Evolutionary conservation across 37 sponge, comb jelly and placozoan species (phyloP), one percentile per base, ranked within the genome.

Genomic region (Halichondria panicea): DNA sequence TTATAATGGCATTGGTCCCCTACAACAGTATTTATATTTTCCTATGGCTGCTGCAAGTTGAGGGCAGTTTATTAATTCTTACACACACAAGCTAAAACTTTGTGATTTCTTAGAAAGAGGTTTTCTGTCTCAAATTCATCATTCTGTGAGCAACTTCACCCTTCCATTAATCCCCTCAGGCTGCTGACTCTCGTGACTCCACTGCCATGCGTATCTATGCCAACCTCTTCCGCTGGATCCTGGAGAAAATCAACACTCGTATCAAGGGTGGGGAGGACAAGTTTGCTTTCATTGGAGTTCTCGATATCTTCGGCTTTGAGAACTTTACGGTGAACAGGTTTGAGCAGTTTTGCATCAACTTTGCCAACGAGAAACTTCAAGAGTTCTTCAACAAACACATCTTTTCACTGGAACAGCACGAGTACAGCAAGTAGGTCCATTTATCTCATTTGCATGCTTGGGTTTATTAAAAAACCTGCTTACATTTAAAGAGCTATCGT

Each of bases 331-430:
- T 92, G 68, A 98, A 98, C 74, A 73, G 96, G 28, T 98, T 95
- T 70, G 99, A 98, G 53, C 99, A 98, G 89, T 98, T 98, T 82
- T 95, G 95, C 83, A 98, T 98, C 75, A 98, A 98, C 83, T 98
- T 93, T 82, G 99, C 99, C 70, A 98, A 98, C 79, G 99, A 98
- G 83, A 98, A 98, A 79, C 82, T 98, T 2, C 99, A 98, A 79
- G 91, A 95, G 68, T 98, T 91, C 72, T 98, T 98, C 89, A 98
- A 98, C 93, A 95, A 92, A 45, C 99, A 98, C 91, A 98, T 98
- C 71, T 98, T 98, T 83, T 95, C 96, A 1, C 89, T 98, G n/a
- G 99, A 98, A 60, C 99, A 98, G 76, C 94, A 93, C 52, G 99
- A 98, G 63, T 98, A 98, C 84, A 98, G 88, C 89, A 94, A 93